Evolutionary conservation across 2,113 vertebrate genomes (phyloP), one percentile per base, ranked within the genome.

Genomic region (Myiagra hebetior): DNA sequence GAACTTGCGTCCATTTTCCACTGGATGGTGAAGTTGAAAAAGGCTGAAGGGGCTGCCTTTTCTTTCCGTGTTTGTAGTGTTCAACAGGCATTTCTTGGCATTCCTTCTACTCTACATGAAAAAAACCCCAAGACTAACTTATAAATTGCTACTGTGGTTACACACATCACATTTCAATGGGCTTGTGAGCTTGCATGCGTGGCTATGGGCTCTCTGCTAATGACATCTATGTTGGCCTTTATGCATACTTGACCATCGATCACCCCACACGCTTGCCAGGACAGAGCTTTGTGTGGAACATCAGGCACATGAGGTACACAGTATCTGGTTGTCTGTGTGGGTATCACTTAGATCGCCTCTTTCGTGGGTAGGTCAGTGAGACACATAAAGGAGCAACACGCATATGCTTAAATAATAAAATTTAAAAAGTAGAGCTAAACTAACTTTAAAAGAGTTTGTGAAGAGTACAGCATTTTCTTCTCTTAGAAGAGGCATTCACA

Each of bases 241-340:
- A 46, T 78, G n/a, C 57, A 37, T 59, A 10, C 20, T 37, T 53
- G 26, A 2, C 55, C 60, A 11, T 9, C 1, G 1, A 17, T 46
- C 23, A 24, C 41, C 13, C 20, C 15, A 49, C 41, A 2, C 0
- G 1, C 26, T 70, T 16, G 7, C 11, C 27, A 5, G 2, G 3
- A 8, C 30, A 15, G 50, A 59, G n/a, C 37, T 49, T 35, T 31
- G 70, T 3, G 4, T 26, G 11, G 16, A 47, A 8, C 31, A 16
- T 12, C 0, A 2, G 41, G 41, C 5, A 9, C 57, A 11, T 14
- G 1, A 17, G 37, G 64, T 6, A 2, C 22, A 2, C 37, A 4
- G 42, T 3, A 2, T 5, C 22, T 3, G 3, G 5, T 30, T 31
- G 31, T 16, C 56, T 26, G 1, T 1, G 19, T 23, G 10, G 24